A percentile compares a stretch with the other conserved stretches of the same genome.
phyloP scores from a whole-genome alignment of 2,888 invertebrate genomes.

The Anthrax anthrax region DNA sequence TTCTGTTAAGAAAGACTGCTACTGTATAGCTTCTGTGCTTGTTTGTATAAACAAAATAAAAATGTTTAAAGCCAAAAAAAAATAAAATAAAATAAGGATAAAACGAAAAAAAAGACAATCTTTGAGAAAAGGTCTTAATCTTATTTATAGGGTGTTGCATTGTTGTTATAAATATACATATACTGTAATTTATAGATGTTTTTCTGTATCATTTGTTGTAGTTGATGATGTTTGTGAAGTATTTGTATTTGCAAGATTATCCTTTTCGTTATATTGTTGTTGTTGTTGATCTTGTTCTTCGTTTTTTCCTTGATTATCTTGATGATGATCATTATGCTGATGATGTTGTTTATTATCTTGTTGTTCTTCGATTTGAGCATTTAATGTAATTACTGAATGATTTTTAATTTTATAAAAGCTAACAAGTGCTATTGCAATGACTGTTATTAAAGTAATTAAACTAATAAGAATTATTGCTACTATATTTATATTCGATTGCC shows the following conservation, averaged over 20 bases:
- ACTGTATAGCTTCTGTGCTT: background rate
- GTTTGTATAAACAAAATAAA: background rate
- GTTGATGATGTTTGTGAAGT: background rate
- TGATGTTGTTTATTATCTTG: constrained; percentile 20
- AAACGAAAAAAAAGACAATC: background rate
- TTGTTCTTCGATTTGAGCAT: constrained; percentile 31
- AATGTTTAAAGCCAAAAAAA: background rate
- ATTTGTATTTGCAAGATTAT: background rate
- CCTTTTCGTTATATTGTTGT: background rate
- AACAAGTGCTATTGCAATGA: background rate
- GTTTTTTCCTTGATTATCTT: background rate
- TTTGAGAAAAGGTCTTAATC: too few relatives aligned
- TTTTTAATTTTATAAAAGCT: background rate
- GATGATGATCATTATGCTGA: background rate
- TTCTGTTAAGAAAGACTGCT: background rate
- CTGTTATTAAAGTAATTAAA: background rate
- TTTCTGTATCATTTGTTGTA: background rate
- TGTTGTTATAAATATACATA: too few relatives aligned
- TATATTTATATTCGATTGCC: background rate
- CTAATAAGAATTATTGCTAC: background rate
- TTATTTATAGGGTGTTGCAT: too few relatives aligned
- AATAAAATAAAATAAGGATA: background rate
- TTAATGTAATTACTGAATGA: constrained; percentile 21
- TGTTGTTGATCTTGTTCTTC: background rate
- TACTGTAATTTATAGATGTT: background rate